Base-by-base conservation (phyloP, 37 sponge, comb jelly and placozoan species). In the Agelas oroides region DNA sequence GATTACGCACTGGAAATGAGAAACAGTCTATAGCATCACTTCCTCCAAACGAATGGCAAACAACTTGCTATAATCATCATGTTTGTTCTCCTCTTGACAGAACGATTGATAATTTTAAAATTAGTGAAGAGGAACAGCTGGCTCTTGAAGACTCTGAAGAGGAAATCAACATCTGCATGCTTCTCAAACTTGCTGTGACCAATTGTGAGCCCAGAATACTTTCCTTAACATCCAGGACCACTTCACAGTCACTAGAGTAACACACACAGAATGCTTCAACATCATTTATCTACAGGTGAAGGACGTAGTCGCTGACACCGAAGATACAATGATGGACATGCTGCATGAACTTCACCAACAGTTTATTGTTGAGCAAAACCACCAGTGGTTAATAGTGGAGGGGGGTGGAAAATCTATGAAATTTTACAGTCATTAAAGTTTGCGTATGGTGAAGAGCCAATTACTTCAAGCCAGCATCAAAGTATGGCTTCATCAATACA, bases 331-430 rank as follows among this genome's bases (percentile, higher is more conserved):
- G 16, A 61, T 62, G 52, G 8, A 54, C 24, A 21, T 81, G 60
- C 11, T 70, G n/a, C 36, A 81, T 8, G 6, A 27, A 30, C 32
- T 71, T 12, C 19, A 36, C 18, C 62, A 81, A 17, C 21, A 41
- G 24, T 53, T 33, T 23, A 69, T 70, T 54, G 38, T n/a, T 23
- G 17, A 31, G 18, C 13, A 55, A 53, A 21, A 16, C 1, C 54
- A 23, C 13, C 24, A 56, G 11, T 71, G 20, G 31, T 19, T 70
- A 6, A 73, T 81, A 12, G 71, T 81, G n/a, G 82, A 70, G 57
- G 82, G 84, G 23, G 84, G 73, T 73, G 75, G 52, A 83, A 83
- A 73, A 2, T 61, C 2, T 83, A 73, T 61, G 75, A 59, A 13
- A 5, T 73, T n/a, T 30, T 83, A 23, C 36, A 73, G 65, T 37